These are phyloP conservation scores for Phrynocephalus forsythii DNA, from an alignment of 2,797 vertebrate species.

Conservation along the genomic window DNA sequence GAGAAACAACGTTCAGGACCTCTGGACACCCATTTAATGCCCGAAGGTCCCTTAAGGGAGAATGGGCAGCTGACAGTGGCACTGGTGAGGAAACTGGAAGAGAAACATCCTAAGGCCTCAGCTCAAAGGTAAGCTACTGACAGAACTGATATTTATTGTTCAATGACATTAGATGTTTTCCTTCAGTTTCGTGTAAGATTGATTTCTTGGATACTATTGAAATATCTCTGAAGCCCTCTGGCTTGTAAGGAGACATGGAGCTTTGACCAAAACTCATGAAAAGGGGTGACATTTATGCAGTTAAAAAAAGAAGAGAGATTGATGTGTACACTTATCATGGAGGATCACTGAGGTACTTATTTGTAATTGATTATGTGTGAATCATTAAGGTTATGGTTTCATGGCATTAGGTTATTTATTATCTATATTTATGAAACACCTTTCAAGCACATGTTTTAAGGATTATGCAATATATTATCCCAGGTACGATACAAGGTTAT, in stretches of 20 bases:
- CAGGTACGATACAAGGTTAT: neutral
- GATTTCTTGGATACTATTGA: slow-evolving; percentile 92
- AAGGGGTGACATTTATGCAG: slow-evolving; percentile 74
- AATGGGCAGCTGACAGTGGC: slow-evolving; percentile 83
- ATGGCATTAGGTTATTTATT: slow-evolving; percentile 19
- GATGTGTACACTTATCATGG: slow-evolving; percentile 46
- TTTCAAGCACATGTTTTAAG: neutral
- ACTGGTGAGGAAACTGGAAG: slow-evolving; percentile 86
- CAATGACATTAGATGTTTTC: slow-evolving; percentile 97
- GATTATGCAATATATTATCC: neutral
- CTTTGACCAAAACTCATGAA: slow-evolving; percentile 75
- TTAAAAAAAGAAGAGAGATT: slow-evolving; percentile 38
- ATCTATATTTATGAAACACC: slow-evolving; percentile 14
- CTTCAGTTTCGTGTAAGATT: slow-evolving; percentile 97
- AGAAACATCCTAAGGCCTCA: slow-evolving; percentile 85
- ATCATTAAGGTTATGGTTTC: neutral
- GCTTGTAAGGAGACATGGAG: slow-evolving; percentile 82
- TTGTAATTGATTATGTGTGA: slow-evolving; percentile 32
- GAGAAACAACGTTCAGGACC: slow-evolving; percentile 73
- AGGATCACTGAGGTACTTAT: slow-evolving; percentile 36
- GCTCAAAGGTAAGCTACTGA: slow-evolving; percentile 91
- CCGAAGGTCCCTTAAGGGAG: slow-evolving; percentile 76
- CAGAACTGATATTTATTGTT: slow-evolving; percentile 93
- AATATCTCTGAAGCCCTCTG: slow-evolving; percentile 92
- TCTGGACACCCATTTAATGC: slow-evolving; percentile 73